Evolutionary conservation across 2,113 vertebrate genomes (phyloP).

Genomic region (Columba janthina): DNA sequence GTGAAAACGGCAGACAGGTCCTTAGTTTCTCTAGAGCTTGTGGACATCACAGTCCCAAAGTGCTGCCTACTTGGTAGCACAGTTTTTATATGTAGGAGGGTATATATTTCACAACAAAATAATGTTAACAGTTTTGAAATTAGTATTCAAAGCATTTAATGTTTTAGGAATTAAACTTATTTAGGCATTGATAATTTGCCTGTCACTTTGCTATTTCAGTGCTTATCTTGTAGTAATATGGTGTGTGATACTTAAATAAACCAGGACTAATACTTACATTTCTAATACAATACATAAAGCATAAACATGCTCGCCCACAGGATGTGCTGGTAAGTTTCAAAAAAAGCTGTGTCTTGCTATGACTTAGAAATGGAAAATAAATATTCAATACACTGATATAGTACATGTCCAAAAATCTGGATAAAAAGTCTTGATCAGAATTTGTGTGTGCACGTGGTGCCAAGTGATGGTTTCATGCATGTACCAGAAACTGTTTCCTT

Average conservation of each 20-base stretch:
- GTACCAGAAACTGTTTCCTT: background rate
- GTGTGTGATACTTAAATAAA: constrained; percentile 7
- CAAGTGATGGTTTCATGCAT: background rate
- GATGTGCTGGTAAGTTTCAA: background rate
- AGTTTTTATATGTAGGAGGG: background rate
- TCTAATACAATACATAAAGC: background rate
- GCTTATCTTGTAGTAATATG: background rate
- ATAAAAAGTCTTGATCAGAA: constrained; percentile 19
- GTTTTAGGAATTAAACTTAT: background rate
- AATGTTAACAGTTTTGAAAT: background rate
- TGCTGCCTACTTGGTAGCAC: background rate
- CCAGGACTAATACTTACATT: background rate
- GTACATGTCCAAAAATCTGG: background rate
- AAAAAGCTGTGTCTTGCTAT: background rate
- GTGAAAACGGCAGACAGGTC: background rate
- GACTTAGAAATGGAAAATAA: constrained; percentile 8
- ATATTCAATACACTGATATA: background rate
- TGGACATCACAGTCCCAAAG: background rate
- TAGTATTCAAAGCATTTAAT: background rate
- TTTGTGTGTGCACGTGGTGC: background rate
- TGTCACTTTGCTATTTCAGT: background rate
- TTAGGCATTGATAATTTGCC: background rate
- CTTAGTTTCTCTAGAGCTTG: background rate
- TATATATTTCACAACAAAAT: background rate
- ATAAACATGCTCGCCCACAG: background rate